Conservation (phyloP, 2,797 vertebrate genomes). For the Clarias laeviceps region DNA sequence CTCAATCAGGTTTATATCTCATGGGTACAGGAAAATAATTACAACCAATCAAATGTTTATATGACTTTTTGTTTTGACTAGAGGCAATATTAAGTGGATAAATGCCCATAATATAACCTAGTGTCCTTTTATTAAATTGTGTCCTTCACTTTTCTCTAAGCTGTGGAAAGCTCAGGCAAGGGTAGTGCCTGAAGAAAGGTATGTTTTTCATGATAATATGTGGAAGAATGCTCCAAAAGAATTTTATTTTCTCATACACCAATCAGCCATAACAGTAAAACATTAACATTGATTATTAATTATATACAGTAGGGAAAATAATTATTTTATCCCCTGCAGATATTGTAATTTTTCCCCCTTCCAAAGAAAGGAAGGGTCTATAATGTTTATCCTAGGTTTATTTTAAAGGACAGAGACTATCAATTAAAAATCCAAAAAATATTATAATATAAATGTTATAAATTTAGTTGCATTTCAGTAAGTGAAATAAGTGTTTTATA, state of each 20-base stretch:
- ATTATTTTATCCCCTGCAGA: too few relatives aligned
- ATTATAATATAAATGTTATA: too few relatives aligned
- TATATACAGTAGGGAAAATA: too few relatives aligned
- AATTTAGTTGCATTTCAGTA: too few relatives aligned
- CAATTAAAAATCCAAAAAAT: too few relatives aligned
- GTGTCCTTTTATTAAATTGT: constrained; percentile 46
- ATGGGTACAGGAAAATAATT: constrained; percentile 50
- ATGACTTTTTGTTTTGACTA: constrained; percentile 54
- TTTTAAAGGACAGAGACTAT: too few relatives aligned
- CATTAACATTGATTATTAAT: too few relatives aligned
- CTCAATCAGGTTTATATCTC: constrained; percentile 38
- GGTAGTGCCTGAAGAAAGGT: constrained; percentile 22
- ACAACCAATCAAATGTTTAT: constrained; percentile 52
- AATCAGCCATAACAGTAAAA: too few relatives aligned
- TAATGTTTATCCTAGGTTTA: too few relatives aligned
- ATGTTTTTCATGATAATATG: neutral
- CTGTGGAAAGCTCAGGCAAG: constrained; percentile 24
- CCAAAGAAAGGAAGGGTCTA: too few relatives aligned
- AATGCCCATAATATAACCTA: constrained; percentile 51
- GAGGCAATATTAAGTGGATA: constrained; percentile 54
- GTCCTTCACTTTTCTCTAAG: constrained; percentile 5
- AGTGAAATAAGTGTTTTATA: too few relatives aligned
- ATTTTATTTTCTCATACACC: neutral
- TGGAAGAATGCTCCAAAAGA: constrained; percentile 1
- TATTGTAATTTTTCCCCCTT: too few relatives aligned